A percentile compares a stretch with the other conserved stretches of the same genome.
These are phyloP conservation scores for Agapostemon virescens DNA, from an alignment of 2,888 invertebrate genomes.

Conservation along the genomic window DNA sequence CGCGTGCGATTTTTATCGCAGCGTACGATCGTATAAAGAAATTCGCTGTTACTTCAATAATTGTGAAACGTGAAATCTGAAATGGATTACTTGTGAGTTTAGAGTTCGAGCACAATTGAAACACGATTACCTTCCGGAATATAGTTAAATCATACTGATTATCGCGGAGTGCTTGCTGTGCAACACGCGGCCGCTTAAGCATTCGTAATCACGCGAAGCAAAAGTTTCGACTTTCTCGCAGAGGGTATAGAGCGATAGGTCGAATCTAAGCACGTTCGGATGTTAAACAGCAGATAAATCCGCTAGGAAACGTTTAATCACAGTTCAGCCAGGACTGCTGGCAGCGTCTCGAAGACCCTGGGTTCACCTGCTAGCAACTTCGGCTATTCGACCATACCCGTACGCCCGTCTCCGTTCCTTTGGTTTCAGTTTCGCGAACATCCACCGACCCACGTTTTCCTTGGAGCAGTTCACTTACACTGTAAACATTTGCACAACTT, in stretches of 20 bases:
- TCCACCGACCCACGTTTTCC: slow-evolving; percentile 37
- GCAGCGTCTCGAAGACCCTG: slow-evolving; percentile 11
- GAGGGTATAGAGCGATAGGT: background rate
- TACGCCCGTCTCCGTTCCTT: background rate
- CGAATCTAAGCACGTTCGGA: background rate
- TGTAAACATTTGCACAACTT: slow-evolving; percentile 67
- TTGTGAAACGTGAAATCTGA: no score
- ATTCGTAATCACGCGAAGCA: background rate
- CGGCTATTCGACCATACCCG: slow-evolving; percentile 21
- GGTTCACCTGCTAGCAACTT: slow-evolving; percentile 47
- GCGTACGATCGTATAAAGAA: no score
- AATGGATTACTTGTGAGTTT: no score
- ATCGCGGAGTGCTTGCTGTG: background rate
- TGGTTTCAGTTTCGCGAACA: background rate
- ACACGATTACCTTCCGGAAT: background rate
- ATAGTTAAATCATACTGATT: background rate
- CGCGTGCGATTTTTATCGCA: no score
- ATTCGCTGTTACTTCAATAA: no score
- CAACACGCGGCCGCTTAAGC: background rate
- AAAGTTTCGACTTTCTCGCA: background rate
- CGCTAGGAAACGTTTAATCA: slow-evolving; percentile 14
- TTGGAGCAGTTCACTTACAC: slow-evolving; percentile 60
- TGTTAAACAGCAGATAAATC: slow-evolving; percentile 12
- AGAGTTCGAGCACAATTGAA: background rate
- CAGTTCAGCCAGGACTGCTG: slow-evolving; percentile 27